Conservation (phyloP, 2,797 vertebrate species). For the Catamblyrhynchus diadema region DNA sequence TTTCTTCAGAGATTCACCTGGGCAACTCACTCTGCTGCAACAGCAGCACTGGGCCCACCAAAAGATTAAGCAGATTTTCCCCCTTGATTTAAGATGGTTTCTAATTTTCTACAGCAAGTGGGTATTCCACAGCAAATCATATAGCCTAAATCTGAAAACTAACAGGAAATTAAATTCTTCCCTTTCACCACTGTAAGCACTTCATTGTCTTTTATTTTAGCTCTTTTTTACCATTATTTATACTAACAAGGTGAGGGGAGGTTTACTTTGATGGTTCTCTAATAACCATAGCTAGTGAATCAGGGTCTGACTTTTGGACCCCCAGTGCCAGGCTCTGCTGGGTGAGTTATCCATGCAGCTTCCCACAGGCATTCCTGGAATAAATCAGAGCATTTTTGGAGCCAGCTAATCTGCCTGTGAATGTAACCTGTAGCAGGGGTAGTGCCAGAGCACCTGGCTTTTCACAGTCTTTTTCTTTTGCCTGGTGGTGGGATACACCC, state of each 20-base stretch:
- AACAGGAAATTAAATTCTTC: neutral
- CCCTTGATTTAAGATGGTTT: neutral
- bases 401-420: neutral
- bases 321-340: neutral
- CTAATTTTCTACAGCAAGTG: neutral
- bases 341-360: neutral
- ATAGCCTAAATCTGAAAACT: neutral
- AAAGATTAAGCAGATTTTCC: neutral
- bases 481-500: neutral
- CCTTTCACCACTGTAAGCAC: neutral
- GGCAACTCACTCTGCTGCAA: neutral
- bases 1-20: neutral
- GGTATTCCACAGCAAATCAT: neutral
- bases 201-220: neutral
- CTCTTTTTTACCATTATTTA: neutral
- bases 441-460: neutral
- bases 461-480: neutral
- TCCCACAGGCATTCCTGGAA: neutral
- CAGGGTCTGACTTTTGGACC: neutral
- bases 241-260: rapidly evolving
- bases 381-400: neutral
- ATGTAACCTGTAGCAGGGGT: neutral
- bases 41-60: neutral
- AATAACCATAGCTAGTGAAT: neutral
- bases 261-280: neutral